Conservation (phyloP, 2,113 vertebrate species). For the Lamprologus speciosus region DNA sequence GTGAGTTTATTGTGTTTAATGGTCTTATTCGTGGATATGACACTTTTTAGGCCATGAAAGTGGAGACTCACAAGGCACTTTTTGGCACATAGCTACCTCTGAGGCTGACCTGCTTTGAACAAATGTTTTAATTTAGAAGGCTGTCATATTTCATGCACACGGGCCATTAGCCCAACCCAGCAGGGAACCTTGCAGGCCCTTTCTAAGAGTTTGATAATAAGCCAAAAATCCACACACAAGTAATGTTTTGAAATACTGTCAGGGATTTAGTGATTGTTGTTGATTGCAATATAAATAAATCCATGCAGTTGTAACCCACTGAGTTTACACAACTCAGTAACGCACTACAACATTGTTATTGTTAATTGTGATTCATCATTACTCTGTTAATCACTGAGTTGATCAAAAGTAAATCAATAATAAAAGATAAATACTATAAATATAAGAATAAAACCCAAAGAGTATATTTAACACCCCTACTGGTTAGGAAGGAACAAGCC, state of each 20-base stretch:
- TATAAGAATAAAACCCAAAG: too few relatives aligned
- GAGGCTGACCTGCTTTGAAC: constrained; percentile 8
- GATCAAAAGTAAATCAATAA: too few relatives aligned
- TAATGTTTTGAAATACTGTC: background rate
- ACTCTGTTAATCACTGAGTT: too few relatives aligned
- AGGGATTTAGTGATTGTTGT: background rate
- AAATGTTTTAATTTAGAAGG: constrained; percentile 22
- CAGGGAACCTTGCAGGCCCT: background rate
- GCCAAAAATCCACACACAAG: background rate
- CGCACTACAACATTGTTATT: too few relatives aligned
- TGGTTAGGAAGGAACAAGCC: too few relatives aligned
- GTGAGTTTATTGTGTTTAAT: background rate
- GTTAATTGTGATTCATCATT: too few relatives aligned
- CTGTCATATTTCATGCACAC: constrained; percentile 7
- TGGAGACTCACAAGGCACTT: background rate
- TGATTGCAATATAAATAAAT: background rate
- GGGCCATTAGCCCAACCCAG: background rate
- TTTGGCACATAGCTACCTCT: background rate
- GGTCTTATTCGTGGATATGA: background rate
- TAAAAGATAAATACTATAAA: too few relatives aligned
- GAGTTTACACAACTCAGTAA: too few relatives aligned
- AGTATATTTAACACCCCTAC: too few relatives aligned
- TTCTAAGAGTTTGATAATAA: background rate
- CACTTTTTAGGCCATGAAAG: background rate
- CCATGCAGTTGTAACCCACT: background rate